A percentile compares a stretch with the other conserved stretches of the same genome.
Evolutionary conservation across 1,140 invertebrate species (phyloP).

Genomic region (Drosophila obscura): DNA sequence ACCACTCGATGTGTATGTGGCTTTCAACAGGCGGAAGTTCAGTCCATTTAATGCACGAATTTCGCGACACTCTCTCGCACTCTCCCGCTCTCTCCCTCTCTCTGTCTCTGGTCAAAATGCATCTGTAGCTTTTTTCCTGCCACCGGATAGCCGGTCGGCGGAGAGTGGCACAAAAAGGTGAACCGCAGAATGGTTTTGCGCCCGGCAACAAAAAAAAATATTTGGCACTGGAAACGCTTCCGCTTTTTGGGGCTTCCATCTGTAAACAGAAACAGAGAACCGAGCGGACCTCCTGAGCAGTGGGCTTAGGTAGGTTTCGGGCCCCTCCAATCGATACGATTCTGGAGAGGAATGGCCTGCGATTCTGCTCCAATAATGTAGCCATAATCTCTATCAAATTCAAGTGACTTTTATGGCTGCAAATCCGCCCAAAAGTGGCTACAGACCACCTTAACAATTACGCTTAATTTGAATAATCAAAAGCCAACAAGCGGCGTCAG

Average conservation of each 20-base stretch:
- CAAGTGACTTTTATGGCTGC: conserved; percentile 19
- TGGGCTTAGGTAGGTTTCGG: too few species aligned
- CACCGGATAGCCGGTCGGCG: conserved; percentile 18
- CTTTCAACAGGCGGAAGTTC: conserved; percentile 78
- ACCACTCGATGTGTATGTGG: conserved; percentile 42
- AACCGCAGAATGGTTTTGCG: conserved; percentile 61
- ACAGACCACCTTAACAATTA: conserved; percentile 74
- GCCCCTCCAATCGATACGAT: neutral
- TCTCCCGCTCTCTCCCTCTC: conserved; percentile 29
- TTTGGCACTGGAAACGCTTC: conserved; percentile 61
- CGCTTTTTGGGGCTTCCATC: conserved; percentile 49
- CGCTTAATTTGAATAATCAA: conserved; percentile 80
- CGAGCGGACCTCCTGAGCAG: neutral
- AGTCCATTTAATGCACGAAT: conserved; percentile 82
- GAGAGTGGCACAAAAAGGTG: conserved; percentile 56
- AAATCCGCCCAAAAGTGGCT: neutral
- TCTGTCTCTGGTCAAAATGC: neutral
- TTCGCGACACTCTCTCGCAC: conserved; percentile 72
- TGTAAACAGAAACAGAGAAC: conserved; percentile 44
- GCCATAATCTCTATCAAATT: neutral
- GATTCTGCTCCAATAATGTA: conserved; percentile 12
- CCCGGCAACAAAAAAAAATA: conserved; percentile 34
- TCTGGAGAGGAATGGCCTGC: conserved; percentile 5
- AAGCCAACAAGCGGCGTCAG: conserved; percentile 68
- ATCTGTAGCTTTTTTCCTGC: conserved; percentile 9